Conservation (phyloP, 2,113 vertebrate species). For the Cynopterus brachyotis region DNA sequence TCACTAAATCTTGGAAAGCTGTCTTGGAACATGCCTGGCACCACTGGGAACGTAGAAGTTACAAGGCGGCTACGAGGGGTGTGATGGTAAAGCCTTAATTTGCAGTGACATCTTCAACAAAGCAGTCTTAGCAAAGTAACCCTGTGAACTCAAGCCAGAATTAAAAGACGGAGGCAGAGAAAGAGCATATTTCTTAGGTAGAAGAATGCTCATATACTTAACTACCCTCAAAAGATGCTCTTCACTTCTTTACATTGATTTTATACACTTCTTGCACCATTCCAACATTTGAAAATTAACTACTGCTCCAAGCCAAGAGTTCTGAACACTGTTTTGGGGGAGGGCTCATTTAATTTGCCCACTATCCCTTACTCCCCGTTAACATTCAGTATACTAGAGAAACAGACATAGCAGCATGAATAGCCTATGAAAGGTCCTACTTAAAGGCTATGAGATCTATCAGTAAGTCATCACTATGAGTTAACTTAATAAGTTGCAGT, state of each 20-base stretch:
- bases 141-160: constrained; percentile 43
- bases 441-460: neutral
- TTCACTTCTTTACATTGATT: neutral
- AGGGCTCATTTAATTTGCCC: neutral
- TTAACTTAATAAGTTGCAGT: neutral
- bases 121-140: constrained; percentile 52
- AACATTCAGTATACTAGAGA: neutral
- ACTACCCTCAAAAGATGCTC: neutral
- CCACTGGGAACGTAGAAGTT: constrained; percentile 51
- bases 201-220: neutral
- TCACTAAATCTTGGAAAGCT: constrained; percentile 69
- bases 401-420: neutral
- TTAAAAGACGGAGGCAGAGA: neutral
- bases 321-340: neutral
- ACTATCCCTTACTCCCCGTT: neutral
- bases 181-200: constrained; percentile 25
- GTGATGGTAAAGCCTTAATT: constrained; percentile 64
- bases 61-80: constrained; percentile 45
- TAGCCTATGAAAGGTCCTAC: neutral
- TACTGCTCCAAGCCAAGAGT: constrained; percentile 25
- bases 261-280: neutral
- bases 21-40: constrained; percentile 72
- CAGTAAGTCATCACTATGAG: neutral
- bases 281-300: constrained; percentile 19
- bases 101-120: constrained; percentile 66